Conservation (phyloP, 1,140 invertebrate genomes). For the Neodiprion virginianus region DNA sequence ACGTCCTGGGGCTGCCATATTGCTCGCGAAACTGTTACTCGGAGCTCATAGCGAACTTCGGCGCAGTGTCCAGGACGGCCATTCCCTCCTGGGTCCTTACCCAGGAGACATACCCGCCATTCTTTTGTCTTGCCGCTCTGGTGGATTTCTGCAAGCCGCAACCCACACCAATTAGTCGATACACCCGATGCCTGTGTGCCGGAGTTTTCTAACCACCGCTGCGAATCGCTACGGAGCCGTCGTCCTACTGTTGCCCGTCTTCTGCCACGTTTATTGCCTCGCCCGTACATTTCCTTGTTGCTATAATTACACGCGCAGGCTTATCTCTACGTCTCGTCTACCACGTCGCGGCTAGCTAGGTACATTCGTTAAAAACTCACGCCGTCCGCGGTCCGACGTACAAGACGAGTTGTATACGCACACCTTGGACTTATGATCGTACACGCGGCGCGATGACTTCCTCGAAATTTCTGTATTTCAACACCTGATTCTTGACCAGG, state of each 20-base stretch:
- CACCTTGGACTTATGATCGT: too few species aligned
- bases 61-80: too few species aligned
- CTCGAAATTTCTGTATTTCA: too few species aligned
- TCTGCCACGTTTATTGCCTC: conserved; percentile 4
- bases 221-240: not conserved
- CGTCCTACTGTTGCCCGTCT: not conserved
- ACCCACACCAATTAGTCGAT: not conserved
- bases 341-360: too few species aligned
- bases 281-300: not conserved
- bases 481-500: too few species aligned
- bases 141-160: conserved; percentile 15
- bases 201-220: not conserved
- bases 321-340: too few species aligned
- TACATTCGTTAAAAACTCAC: too few species aligned
- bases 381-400: too few species aligned
- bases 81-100: not conserved
- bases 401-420: too few species aligned
- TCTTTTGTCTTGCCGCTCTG: conserved; percentile 44
- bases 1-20: conserved; percentile 32
- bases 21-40: conserved; percentile 20
- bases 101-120: conserved; percentile 19
- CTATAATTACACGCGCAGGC: not conserved
- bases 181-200: not conserved
- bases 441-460: too few species aligned
- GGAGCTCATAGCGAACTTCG: not conserved